Percentiles rank a stretch among this genome's conserved stretches.
Evolutionary conservation across 2,113 vertebrate species (phyloP).

Genomic region (Rattus norvegicus): GRCr8 NC_086020.1:163300501-163301000

Average conservation of each 20-base stretch:
- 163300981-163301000: background rate
- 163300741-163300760: background rate
- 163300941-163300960: background rate
- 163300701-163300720: background rate
- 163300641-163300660: background rate
- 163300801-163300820: background rate
- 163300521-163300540: background rate
- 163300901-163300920: background rate
- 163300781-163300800: no score
- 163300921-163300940: background rate
- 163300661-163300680: background rate
- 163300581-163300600: background rate
- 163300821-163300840: background rate
- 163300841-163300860: background rate
- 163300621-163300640: no score
- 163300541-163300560: background rate
- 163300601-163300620: background rate
- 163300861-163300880: background rate
- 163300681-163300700: background rate
- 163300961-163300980: background rate
- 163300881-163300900: background rate
- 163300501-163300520: background rate
- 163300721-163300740: background rate
- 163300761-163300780: rapidly evolving
- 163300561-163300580: background rate